Percentiles rank a stretch among this genome's conserved stretches.
Evolutionary conservation across 2,113 vertebrate species (phyloP).

Genomic region (Crotophaga sulcirostris): DNA sequence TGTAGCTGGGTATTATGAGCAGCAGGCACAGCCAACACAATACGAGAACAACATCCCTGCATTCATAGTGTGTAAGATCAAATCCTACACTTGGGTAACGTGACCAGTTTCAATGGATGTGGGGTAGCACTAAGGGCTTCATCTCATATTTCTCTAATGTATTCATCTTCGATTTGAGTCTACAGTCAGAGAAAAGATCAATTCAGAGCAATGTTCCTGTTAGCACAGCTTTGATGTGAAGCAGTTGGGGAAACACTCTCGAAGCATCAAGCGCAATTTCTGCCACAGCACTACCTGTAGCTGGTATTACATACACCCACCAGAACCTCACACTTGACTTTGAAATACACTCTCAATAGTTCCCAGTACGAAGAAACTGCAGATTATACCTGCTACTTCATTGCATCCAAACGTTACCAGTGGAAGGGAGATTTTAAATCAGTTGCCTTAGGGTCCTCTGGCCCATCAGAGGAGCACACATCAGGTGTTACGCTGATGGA

Average conservation of each 20-base stretch:
- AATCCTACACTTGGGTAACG: neutral
- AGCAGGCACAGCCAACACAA: neutral
- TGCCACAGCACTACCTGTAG: neutral
- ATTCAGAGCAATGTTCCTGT: neutral
- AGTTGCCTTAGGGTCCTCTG: neutral
- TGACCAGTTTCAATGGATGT: neutral
- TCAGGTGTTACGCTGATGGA: fast-evolving
- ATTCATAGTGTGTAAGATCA: neutral
- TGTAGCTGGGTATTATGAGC: fast-evolving
- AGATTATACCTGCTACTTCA: neutral
- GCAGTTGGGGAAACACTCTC: neutral
- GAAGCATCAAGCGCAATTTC: neutral
- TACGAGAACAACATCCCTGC: fast-evolving
- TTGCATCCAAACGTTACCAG: neutral
- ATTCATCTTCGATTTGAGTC: neutral
- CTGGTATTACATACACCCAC: neutral
- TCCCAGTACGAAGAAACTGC: neutral
- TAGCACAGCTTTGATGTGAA: neutral
- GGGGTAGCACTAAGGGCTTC: neutral
- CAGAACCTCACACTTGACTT: neutral
- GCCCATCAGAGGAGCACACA: neutral
- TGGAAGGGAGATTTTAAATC: neutral
- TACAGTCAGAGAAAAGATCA: neutral
- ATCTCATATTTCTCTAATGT: neutral
- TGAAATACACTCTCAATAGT: neutral